phyloP scores from a whole-genome alignment of 2,888 invertebrate genomes.

The Heliothis peltigera region DNA sequence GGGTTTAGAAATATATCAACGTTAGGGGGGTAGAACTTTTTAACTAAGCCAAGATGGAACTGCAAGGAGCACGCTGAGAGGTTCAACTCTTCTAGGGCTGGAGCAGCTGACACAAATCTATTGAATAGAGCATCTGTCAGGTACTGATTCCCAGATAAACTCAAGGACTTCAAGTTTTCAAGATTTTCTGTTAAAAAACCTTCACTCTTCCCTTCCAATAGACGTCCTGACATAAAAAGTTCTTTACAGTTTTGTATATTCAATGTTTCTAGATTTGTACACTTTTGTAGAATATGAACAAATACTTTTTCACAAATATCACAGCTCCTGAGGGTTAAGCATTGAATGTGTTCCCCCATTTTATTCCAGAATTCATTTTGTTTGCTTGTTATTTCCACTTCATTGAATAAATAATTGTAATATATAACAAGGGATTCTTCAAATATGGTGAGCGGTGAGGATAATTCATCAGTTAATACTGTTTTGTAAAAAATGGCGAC shows the following conservation, averaged over 20 bases:
- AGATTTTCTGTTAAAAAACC: slow-evolving; percentile 84
- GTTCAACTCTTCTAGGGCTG: slow-evolving; percentile 90
- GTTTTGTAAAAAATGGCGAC: slow-evolving; percentile 85
- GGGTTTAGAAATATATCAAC: slow-evolving; percentile 80
- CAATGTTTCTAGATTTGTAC: slow-evolving; percentile 89
- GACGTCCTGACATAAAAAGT: slow-evolving; percentile 93
- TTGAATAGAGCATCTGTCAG: slow-evolving; percentile 93
- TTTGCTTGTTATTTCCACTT: slow-evolving; percentile 88
- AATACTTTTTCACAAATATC: slow-evolving; percentile 92
- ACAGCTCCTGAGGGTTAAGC: slow-evolving; percentile 89
- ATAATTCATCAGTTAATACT: slow-evolving; percentile 79
- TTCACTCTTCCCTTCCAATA: slow-evolving; percentile 91
- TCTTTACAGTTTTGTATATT: slow-evolving; percentile 92
- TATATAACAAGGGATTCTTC: slow-evolving; percentile 83
- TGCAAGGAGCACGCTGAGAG: slow-evolving; percentile 92
- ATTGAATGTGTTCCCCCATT: slow-evolving; percentile 89
- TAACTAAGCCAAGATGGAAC: slow-evolving; percentile 92
- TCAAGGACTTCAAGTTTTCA: slow-evolving; percentile 89
- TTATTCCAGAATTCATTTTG: slow-evolving; percentile 89
- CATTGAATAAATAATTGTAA: slow-evolving; percentile 87
- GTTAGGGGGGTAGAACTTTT: slow-evolving; percentile 91
- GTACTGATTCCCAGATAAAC: slow-evolving; percentile 92
- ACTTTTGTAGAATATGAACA: slow-evolving; percentile 89
- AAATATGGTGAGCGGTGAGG: slow-evolving; percentile 79
- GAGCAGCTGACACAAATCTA: slow-evolving; percentile 91